phyloP scores from a whole-genome alignment of 2,888 invertebrate genomes.

The Nephrotoma appendiculata region DNA sequence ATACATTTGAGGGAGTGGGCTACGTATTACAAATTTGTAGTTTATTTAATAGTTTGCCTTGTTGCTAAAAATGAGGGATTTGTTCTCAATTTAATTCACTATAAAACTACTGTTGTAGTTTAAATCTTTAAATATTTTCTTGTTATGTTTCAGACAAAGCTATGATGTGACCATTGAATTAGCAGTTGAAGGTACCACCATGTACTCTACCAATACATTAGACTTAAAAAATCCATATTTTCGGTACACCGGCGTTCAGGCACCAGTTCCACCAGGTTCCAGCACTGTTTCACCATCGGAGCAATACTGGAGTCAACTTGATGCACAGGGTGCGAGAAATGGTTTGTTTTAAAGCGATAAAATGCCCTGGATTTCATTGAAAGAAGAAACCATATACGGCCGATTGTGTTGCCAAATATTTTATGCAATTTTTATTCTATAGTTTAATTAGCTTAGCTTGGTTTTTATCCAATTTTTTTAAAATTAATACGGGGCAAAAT shows the following conservation, averaged over 20 bases:
- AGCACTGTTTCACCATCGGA: conserved; percentile 88
- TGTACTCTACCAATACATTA: conserved; percentile 77
- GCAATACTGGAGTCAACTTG: conserved; percentile 75
- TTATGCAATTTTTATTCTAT: background rate
- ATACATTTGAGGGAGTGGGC: no score
- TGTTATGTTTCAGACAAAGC: conserved; percentile 55
- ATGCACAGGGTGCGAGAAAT: conserved; percentile 44
- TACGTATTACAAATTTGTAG: no score
- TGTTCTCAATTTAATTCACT: no score
- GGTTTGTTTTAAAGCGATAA: conserved; percentile 16
- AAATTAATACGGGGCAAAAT: background rate
- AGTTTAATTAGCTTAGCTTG: background rate
- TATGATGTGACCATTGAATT: conserved; percentile 97
- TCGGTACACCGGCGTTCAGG: conserved; percentile 86
- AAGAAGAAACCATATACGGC: background rate
- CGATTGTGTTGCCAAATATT: background rate
- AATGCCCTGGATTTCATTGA: background rate
- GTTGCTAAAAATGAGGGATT: background rate
- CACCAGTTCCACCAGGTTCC: conserved; percentile 83
- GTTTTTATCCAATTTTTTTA: background rate
- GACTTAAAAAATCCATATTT: conserved; percentile 98
- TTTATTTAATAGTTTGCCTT: background rate
- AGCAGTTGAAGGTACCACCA: conserved; percentile 73
- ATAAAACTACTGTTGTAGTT: background rate
- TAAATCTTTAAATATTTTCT: background rate